A percentile compares a stretch with the other conserved stretches of the same genome.
Conservation (phyloP, 2,797 vertebrate genomes). For the Pteropus rufus region DNA sequence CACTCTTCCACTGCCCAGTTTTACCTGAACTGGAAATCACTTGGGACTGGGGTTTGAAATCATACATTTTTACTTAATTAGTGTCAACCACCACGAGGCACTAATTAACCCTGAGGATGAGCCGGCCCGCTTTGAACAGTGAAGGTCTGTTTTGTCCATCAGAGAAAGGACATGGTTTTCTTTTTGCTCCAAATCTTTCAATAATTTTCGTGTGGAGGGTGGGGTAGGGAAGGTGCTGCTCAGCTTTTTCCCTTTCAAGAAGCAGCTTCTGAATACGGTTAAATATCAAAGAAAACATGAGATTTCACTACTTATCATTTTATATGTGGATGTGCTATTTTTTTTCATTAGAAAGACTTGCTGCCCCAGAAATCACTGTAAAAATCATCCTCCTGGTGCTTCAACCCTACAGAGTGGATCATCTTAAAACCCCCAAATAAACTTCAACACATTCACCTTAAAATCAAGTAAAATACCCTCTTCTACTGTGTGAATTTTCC, state of each 20-base stretch:
- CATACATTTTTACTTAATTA: not conserved
- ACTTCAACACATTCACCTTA: not conserved
- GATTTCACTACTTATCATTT: not conserved
- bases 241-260: not conserved
- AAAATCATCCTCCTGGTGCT: not conserved
- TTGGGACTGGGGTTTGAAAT: not conserved
- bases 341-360: not conserved
- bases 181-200: not conserved
- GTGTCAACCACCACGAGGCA: not conserved
- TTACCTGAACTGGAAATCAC: not conserved
- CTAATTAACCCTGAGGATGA: not conserved
- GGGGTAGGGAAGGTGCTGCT: fast-evolving
- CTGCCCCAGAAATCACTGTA: not conserved
- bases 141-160: not conserved
- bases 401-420: not conserved
- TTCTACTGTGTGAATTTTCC: not conserved
- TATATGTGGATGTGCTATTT: not conserved
- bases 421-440: not conserved
- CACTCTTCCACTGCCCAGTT: not conserved
- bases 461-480: not conserved
- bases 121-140: not conserved
- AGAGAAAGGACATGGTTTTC: not conserved
- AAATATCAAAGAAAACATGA: not conserved
- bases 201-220: not conserved
- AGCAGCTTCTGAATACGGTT: not conserved